Percentiles rank a stretch among this genome's conserved stretches.
These are phyloP conservation scores for Grallaria varia DNA, from an alignment of 2,113 vertebrate genomes.

Conservation along the genomic window DNA sequence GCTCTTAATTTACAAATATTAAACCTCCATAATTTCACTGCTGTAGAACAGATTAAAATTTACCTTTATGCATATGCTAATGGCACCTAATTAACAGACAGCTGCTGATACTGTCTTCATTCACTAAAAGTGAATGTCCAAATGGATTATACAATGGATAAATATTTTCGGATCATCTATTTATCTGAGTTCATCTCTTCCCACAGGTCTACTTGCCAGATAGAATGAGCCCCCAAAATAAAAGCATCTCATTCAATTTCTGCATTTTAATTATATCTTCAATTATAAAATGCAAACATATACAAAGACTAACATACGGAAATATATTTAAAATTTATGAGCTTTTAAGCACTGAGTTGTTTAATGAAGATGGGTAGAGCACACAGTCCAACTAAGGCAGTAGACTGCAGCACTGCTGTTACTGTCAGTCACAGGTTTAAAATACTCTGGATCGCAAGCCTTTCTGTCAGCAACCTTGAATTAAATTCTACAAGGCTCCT, in stretches of 20 bases:
- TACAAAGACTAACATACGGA: background rate
- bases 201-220: background rate
- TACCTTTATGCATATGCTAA: background rate
- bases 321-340: background rate
- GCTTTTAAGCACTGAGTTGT: background rate
- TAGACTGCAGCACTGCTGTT: slow-evolving; percentile 23
- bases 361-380: slow-evolving; percentile 28
- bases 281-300: slow-evolving; percentile 32
- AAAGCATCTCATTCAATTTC: background rate
- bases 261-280: background rate
- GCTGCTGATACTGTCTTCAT: background rate
- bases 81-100: background rate
- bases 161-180: background rate
- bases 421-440: slow-evolving; percentile 64
- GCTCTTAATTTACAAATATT: background rate
- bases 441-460: slow-evolving; percentile 26
- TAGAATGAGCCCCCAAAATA: background rate
- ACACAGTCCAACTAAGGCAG: background rate
- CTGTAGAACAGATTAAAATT: background rate
- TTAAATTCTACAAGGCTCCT: slow-evolving; percentile 64
- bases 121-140: background rate
- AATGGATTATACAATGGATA: background rate
- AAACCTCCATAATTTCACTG: background rate
- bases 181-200: background rate
- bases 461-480: slow-evolving; percentile 58